Base-by-base conservation (phyloP, 2,797 vertebrate species). In the Tenualosa ilisha region DNA sequence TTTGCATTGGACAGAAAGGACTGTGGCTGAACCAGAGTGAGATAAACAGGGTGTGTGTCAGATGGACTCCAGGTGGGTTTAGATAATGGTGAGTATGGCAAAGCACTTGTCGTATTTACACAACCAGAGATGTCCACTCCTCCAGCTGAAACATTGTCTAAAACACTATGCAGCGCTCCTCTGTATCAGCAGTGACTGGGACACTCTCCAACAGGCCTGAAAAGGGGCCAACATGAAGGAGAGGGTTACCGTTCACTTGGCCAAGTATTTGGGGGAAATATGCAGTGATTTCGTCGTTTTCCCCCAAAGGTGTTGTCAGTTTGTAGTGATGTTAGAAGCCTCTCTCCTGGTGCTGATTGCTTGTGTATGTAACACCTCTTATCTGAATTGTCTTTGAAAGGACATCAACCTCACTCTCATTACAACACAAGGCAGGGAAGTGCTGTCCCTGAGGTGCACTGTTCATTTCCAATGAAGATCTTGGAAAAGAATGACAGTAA, bases 241-340 rank as follows among this genome's bases (percentile, higher is more conserved):
- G 9, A 72, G 72, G 1, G 2, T 40, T 43, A 0, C 17, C 8
- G 40, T 79, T 79, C 17, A 43, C 6, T 22, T 40, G 5, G 40
- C 72, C 40, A 79, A 79, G 37, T 79, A 46, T 79, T 46, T 79
- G 15, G 40, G 50, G 15, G 72, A 79, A 79, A 46, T 79, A 43
- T 79, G 72, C 46, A 17, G 40, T 46, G 72, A 79, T 79, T 79
- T 79, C 22, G 46, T 79, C 20, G 72, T 46, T 46, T 79, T 11
- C 7, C 72, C 72, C 37, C 40, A 46, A 22, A 79, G 72, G 37
- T 79, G 40, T 79, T 79, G 72, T 46, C 59, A 63, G 59, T 63
- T 24, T 46, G 17, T 79, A 20, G 37, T 11, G 26, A 15, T 22
- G 3, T 72, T 37, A 46, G 20, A 46, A 43, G 15, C 4, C 72